Base-by-base conservation (phyloP, 2,888 invertebrate genomes). In the Plusia festucae region DNA sequence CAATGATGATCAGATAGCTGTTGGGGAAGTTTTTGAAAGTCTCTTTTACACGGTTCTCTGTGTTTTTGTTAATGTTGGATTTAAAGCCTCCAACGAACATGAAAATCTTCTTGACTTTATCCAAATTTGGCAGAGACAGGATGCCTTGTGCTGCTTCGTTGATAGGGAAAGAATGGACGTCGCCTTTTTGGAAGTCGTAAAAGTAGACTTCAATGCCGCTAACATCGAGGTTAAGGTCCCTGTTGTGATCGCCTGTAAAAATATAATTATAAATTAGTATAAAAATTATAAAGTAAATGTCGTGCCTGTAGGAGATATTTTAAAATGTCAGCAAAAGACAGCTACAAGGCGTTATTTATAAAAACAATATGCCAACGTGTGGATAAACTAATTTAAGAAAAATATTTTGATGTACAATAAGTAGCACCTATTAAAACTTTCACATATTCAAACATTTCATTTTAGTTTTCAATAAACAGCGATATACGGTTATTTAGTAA, bases 11-110 rank as follows among this genome's bases (percentile, higher is more conserved):
- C 0, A 95, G 76, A 58, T 94, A 94, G 65, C 90, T 93, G 40
- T 93, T 89, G 0, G 93, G 91, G 32, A 87, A 84, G 40, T 85
- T 82, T 54, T 82, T 85, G 67, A 94, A 94, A 0, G 92, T 86
- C 11, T 92, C 86, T 27, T 92, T 85, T 6, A 95, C 84, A 32
- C 85, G 85, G 63, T 91, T 85, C 65, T 91, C 93, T 1, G 91
- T 91, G 40, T 84, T 88, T 54, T 91, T 91, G 71, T 91, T 84
- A 49, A 95, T 94, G 44, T 90, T 81, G 0, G 94, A 92, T 57
- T 91, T 93, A 76, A 88, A 94, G 3, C 94, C 94, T 0, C 88
- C 90, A 1, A 94, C 91, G 68, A 92, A 94, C 79, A 94, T 82
- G 20, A 92, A 85, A 71, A 93, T 89, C 65, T 87, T 85, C 40